phyloP scores from a whole-genome alignment of 2,797 vertebrate species.

The Myiotriccus ornatus region DNA sequence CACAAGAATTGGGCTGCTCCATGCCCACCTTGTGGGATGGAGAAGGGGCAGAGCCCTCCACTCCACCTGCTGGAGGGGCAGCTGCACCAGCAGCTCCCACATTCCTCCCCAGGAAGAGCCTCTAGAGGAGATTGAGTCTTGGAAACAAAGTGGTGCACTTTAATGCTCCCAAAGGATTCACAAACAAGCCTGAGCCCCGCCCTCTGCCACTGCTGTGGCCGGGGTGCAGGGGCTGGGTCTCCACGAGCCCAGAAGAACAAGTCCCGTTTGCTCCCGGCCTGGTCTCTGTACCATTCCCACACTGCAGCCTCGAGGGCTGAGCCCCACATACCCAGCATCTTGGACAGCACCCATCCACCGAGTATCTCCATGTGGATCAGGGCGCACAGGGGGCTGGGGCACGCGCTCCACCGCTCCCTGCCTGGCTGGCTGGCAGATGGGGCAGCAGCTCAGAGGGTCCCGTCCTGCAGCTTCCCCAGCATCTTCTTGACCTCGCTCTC shows the following conservation, averaged over 20 bases:
- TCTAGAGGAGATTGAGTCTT: neutral
- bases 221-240: neutral
- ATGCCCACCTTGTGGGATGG: neutral
- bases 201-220: neutral
- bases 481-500: slow-evolving; percentile 84
- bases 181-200: neutral
- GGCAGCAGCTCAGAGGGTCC: slow-evolving; percentile 38
- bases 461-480: slow-evolving; percentile 77
- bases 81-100: neutral
- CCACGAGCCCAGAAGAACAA: neutral
- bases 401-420: neutral
- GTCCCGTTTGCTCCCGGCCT: neutral
- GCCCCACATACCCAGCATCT: slow-evolving; percentile 11
- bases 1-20: neutral
- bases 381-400: rapidly evolving
- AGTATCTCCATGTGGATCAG: neutral
- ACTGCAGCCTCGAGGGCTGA: neutral
- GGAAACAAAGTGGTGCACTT: neutral
- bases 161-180: slow-evolving; percentile 22
- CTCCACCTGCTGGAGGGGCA: neutral
- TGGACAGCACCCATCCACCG: neutral
- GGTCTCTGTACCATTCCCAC: neutral
- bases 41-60: neutral
- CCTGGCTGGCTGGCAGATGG: neutral
- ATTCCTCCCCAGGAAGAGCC: neutral